Base-by-base conservation (phyloP, 2,113 vertebrate species). In the Sturnira hondurensis region DNA sequence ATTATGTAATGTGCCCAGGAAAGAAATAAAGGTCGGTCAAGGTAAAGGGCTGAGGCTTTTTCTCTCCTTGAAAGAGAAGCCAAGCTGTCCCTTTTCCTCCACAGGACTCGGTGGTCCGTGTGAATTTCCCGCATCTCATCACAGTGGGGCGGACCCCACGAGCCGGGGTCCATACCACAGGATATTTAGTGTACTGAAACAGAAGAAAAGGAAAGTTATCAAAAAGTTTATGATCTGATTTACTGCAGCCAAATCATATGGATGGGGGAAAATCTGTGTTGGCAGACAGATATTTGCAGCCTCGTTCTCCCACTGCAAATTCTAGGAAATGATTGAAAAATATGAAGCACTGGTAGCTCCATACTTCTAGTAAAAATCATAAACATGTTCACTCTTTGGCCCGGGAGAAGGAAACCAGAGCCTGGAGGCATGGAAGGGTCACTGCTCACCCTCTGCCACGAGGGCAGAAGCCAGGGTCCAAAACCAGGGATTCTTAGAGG, bases 371-470 rank as follows among this genome's bases (percentile, higher is more conserved):
- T n/a, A 28, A n/a, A 67, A 67, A 36, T 41, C 9, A 41, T 10
- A 80, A 54, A 41, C 24, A 4, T 52, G 8, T 43, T 68, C 9
- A 71, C 38, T 31, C 33, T 71, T 73, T 41, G 7, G 47, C 33
- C 17, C 47, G 20, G 31, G 13, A 86, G 8, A 81, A 81, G 8
- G 31, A 77, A 77, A 52, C 6, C 10, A 31, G 41, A 52, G 14
- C 12, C 12, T 28, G 31, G 17, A 91, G 4, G 15, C 17, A 38
- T 6, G 33, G 31, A 56, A 54, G 7, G 41, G 19, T 22, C 19
- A 12, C 13, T 38, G 8, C 2, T 8, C 12, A n/a, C 47, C 6
- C 6, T 24, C 20, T 19, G 3, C 38, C 45, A 0, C 63, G 12
- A 28, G 9, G 9, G 38, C 14, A 56, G 11, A 71, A 65, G 20